Conservation (phyloP, 2,797 vertebrate genomes). For the Hydrophis major region DNA sequence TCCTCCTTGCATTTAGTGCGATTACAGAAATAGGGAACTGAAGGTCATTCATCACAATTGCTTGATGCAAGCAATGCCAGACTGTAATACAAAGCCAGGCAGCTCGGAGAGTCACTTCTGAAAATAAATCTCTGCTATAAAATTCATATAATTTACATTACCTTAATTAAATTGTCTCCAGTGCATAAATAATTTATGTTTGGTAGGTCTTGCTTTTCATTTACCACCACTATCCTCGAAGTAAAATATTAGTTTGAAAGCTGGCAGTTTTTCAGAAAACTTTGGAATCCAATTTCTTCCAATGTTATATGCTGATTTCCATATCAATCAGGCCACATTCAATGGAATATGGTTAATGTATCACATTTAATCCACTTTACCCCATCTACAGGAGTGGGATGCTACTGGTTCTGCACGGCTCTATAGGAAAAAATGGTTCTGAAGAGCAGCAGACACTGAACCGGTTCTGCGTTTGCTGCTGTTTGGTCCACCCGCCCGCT, state of each 20-base stretch:
- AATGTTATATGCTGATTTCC: not conserved
- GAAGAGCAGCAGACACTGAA: too few species aligned
- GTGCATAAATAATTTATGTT: constrained; percentile 22
- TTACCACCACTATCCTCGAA: not conserved
- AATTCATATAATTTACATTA: constrained; percentile 23
- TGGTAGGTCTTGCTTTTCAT: not conserved
- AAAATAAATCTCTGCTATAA: constrained; percentile 25
- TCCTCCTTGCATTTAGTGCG: constrained; percentile 46
- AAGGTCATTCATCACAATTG: constrained; percentile 49
- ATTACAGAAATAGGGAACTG: constrained; percentile 48
- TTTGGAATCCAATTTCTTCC: not conserved
- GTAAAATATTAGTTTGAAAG: not conserved
- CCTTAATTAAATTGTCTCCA: constrained; percentile 28
- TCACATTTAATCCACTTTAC: not conserved
- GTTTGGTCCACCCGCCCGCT: too few species aligned
- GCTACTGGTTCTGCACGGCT: too few species aligned
- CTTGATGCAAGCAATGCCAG: constrained; percentile 27
- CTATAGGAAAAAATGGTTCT: too few species aligned
- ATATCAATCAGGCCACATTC: not conserved
- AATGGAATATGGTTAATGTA: not conserved
- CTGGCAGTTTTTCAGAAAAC: not conserved
- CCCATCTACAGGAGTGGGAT: not conserved
- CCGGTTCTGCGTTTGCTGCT: too few species aligned
- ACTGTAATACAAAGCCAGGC: constrained; percentile 27
- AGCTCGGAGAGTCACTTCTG: constrained; percentile 15